phyloP scores from a whole-genome alignment of 2,113 vertebrate genomes.

The Bambusicola thoracicus region DNA sequence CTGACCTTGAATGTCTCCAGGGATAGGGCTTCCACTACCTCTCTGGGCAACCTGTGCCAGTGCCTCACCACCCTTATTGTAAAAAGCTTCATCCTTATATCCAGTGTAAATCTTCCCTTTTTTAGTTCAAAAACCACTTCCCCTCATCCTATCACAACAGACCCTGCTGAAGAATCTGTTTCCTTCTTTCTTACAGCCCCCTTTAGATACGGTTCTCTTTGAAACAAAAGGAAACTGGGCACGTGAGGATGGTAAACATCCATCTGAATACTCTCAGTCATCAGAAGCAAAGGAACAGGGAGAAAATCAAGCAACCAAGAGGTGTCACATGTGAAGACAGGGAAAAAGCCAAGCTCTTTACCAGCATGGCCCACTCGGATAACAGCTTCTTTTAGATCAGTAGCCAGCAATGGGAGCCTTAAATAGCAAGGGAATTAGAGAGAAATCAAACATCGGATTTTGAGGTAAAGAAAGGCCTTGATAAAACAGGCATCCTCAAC shows the following conservation, averaged over 20 bases:
- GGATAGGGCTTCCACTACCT: background rate
- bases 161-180: too few relatives aligned
- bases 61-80: background rate
- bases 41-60: background rate
- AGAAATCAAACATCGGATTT: background rate
- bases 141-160: background rate
- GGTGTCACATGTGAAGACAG: background rate
- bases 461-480: background rate
- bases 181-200: too few relatives aligned
- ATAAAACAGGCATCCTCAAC: background rate
- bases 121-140: background rate
- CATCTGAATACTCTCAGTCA: background rate
- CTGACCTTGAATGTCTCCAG: background rate
- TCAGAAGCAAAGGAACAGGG: background rate
- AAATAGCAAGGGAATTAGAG: background rate
- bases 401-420: background rate
- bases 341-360: background rate
- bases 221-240: background rate
- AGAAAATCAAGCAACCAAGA: background rate
- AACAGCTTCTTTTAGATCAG: background rate
- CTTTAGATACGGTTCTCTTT: background rate
- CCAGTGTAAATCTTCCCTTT: background rate
- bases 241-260: background rate
- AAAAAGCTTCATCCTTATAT: background rate
- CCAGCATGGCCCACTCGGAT: background rate